Evolutionary conservation across 2,888 invertebrate genomes (phyloP).

Genomic region (Ennomos erosarius): DNA sequence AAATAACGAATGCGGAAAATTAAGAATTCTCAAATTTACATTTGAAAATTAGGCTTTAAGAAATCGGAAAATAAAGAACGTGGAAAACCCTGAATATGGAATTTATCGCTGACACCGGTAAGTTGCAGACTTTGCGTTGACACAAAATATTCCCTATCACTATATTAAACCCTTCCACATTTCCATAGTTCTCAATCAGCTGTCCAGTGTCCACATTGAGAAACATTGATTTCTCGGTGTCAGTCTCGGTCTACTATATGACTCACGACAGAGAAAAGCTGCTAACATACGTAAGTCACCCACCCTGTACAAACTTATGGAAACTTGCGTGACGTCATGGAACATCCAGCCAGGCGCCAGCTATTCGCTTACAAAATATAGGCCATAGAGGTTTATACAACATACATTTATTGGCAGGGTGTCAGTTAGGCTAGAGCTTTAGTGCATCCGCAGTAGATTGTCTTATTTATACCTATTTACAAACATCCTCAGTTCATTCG

Average conservation of each 20-base stretch:
- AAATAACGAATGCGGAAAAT: too few species aligned
- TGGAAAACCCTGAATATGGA: too few species aligned
- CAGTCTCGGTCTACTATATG: background rate
- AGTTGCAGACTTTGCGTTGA: too few species aligned
- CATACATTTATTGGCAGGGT: constrained; percentile 15
- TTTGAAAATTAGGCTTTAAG: too few species aligned
- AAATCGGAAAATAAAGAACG: too few species aligned
- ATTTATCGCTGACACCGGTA: too few species aligned
- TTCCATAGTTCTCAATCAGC: background rate
- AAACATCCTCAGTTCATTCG: too few species aligned
- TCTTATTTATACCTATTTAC: too few species aligned
- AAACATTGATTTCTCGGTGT: too few species aligned
- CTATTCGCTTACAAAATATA: constrained; percentile 8
- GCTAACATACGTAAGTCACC: constrained; percentile 13
- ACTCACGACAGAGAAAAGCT: constrained; percentile 10
- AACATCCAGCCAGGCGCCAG: constrained; percentile 24
- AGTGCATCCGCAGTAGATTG: constrained; percentile 15
- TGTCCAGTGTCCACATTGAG: background rate
- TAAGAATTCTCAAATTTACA: too few species aligned
- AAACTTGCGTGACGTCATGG: constrained; percentile 23
- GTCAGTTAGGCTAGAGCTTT: constrained; percentile 7
- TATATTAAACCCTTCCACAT: too few species aligned
- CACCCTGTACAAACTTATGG: constrained; percentile 5
- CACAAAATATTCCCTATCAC: too few species aligned
- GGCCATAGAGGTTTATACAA: constrained; percentile 5